Conservation (phyloP, 35 echinoderm and acorn worm genomes). For the Ophioderma brevispina region DNA sequence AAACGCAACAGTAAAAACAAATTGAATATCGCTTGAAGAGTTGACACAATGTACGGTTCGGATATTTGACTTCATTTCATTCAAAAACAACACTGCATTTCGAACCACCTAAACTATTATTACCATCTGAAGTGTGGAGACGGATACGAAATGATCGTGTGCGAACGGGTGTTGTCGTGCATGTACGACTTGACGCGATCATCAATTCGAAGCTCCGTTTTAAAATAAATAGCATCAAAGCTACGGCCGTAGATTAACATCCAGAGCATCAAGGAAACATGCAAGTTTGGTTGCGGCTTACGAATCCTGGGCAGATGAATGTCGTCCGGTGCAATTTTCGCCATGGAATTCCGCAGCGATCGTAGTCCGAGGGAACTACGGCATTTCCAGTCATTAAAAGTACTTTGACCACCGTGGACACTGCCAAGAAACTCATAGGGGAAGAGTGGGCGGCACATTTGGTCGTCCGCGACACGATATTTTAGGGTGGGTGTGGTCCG, state of each 20-base stretch:
- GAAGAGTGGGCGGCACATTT: not conserved
- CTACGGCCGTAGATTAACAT: not conserved
- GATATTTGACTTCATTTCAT: constrained; percentile 6
- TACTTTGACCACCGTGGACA: not conserved
- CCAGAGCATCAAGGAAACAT: not conserved
- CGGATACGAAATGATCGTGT: not conserved
- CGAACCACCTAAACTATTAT: too few species aligned
- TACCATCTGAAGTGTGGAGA: too few species aligned
- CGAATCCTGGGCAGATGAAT: not conserved
- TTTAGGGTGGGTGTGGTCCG: not conserved
- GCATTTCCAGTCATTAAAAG: not conserved
- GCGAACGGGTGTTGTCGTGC: not conserved
- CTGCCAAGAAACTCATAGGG: not conserved
- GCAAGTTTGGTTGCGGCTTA: not conserved
- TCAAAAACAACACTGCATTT: not conserved
- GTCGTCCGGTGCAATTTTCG: not conserved
- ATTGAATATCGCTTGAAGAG: not conserved
- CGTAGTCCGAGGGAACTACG: not conserved
- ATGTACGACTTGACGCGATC: not conserved
- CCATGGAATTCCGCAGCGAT: not conserved
- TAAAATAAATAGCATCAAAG: not conserved
- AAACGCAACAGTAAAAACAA: not conserved
- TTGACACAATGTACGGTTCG: not conserved
- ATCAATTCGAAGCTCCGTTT: not conserved
- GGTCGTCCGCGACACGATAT: not conserved